These are phyloP conservation scores for Manis crassicaudata DNA, from an alignment of 2,797 vertebrate species.

Conservation along the genomic window DNA sequence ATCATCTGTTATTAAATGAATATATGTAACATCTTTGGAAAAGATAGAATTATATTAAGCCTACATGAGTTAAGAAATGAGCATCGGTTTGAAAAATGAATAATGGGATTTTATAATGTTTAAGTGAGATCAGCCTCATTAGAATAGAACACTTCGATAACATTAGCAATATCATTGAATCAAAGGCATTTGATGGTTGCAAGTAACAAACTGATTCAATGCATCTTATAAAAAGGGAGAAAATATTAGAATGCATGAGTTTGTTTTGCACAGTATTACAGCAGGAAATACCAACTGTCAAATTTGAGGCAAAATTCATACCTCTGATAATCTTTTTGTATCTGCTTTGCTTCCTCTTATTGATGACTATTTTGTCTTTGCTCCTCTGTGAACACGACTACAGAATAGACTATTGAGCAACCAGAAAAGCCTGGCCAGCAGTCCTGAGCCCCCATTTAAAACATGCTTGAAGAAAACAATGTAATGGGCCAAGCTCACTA, in stretches of 20 bases:
- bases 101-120: not conserved
- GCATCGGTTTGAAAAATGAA: not conserved
- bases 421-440: not conserved
- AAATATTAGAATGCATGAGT: not conserved
- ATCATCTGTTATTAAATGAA: not conserved
- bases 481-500: not conserved
- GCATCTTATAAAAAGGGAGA: not conserved
- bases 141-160: not conserved
- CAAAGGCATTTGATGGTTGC: not conserved
- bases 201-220: not conserved
- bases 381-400: not conserved
- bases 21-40: not conserved
- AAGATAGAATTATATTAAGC: not conserved
- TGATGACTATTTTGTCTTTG: not conserved
- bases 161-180: not conserved
- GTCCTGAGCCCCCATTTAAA: not conserved
- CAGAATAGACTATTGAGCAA: not conserved
- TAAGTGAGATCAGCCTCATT: not conserved
- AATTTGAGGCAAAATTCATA: not conserved
- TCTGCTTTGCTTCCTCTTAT: not conserved
- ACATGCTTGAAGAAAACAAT: not conserved
- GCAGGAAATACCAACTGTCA: not conserved
- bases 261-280: not conserved
- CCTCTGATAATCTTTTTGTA: not conserved
- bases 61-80: not conserved